Conservation (phyloP, 2,113 vertebrate genomes). For the Colossoma macropomum region DNA sequence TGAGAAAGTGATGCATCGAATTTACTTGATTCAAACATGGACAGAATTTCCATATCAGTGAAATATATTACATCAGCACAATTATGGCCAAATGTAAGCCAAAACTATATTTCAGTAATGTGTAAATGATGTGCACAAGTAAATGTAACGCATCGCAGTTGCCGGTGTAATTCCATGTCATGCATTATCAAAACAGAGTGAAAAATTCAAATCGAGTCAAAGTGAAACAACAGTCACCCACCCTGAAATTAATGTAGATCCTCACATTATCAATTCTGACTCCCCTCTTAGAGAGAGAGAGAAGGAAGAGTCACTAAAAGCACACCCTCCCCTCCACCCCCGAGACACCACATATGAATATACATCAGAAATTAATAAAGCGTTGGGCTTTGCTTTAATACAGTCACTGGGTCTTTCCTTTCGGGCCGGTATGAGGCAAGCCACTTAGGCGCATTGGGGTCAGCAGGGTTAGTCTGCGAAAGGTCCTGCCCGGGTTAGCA, state of each 20-base stretch:
- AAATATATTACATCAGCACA: too few species aligned
- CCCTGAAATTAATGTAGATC: conserved; percentile 32
- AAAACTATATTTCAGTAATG: background rate
- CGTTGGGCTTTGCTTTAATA: conserved; percentile 44
- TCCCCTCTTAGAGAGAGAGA: background rate
- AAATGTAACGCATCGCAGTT: too few species aligned
- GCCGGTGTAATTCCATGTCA: too few species aligned
- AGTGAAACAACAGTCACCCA: conserved; percentile 4
- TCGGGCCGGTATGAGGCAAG: conserved; percentile 90
- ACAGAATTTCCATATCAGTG: too few species aligned
- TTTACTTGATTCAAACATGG: background rate
- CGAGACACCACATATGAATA: conserved; percentile 37
- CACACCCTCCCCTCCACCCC: background rate
- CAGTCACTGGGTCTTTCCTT: conserved; percentile 49
- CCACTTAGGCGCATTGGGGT: conserved; percentile 99
- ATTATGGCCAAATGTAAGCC: too few species aligned
- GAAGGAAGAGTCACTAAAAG: conserved; percentile 5
- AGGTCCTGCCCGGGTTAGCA: conserved; percentile 82
- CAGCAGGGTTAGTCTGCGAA: conserved; percentile 79
- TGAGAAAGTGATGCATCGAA: too few species aligned
- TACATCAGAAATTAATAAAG: conserved; percentile 51
- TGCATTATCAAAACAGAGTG: background rate
- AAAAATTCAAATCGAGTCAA: background rate
- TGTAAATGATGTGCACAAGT: background rate
- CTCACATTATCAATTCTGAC: conserved; percentile 22